Conservation (phyloP, 2,888 invertebrate species). For the Pinctada fucata region DNA sequence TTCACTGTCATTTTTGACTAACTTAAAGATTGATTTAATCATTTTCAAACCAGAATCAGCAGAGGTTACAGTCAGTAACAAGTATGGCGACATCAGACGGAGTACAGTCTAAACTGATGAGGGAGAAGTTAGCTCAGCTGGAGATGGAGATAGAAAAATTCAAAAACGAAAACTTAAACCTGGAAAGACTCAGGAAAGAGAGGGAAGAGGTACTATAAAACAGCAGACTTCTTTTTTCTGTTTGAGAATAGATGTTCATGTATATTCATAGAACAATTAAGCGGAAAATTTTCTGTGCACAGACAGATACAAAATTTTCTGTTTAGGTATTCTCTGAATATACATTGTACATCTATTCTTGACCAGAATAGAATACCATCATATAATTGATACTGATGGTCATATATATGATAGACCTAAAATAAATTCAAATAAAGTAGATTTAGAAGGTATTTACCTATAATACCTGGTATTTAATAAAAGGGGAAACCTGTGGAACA, state of each 20-base stretch:
- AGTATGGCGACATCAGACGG: constrained; percentile 61
- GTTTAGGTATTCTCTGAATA: too few relatives aligned
- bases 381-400: too few relatives aligned
- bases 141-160: constrained; percentile 76
- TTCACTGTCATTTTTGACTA: too few relatives aligned
- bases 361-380: too few relatives aligned
- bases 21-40: too few relatives aligned
- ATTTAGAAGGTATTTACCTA: too few relatives aligned
- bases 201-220: constrained; percentile 69
- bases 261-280: background rate
- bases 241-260: background rate
- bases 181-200: constrained; percentile 71
- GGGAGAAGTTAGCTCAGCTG: constrained; percentile 73
- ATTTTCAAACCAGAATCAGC: constrained; percentile 43
- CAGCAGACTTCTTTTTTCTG: background rate
- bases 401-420: too few relatives aligned
- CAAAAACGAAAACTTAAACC: constrained; percentile 70
- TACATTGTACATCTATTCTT: too few relatives aligned
- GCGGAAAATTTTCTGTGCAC: background rate
- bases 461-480: too few relatives aligned
- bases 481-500: too few relatives aligned
- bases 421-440: too few relatives aligned
- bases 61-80: constrained; percentile 54
- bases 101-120: constrained; percentile 69
- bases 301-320: too few relatives aligned